Base-by-base conservation (phyloP, 2,888 invertebrate species). In the Trilocha varians region DNA sequence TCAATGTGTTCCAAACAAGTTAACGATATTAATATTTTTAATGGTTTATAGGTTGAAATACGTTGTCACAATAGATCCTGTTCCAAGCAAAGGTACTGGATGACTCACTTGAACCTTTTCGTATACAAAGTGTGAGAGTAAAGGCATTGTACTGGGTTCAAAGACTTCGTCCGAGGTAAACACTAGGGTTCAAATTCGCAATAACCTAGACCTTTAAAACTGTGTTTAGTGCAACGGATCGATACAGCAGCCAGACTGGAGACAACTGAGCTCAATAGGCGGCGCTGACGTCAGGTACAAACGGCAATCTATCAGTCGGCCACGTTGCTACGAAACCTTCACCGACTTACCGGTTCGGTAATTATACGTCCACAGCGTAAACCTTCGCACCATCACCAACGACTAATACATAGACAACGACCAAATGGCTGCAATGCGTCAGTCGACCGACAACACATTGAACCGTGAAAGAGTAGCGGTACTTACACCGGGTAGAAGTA, bases 401-500 rank as follows among this genome's bases (percentile, higher is more conserved):
- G 45, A 51, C 49, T 50, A 53, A 52, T 42, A 43, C 49, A 48
- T 46, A 45, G 49, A 45, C 47, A 47, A 50, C 48, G 46, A 48
- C 46, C 45, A 44, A 44, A 44, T 49, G 61, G 48, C 78, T 65
- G 78, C 78, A 79, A 65, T 76, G 78, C 76, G 75, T 50, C 70
- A 67, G 53, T 46, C 52, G 52, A 47, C 44, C 43, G 48, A 52
- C 45, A 57, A 48, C 46, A 45, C 50, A 53, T 50, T 43, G 47
- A 44, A 46, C 47, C 48, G 43, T 36, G 47, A 46, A 51, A 48
- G 55, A 47, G 52, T 58, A 70, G 66, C 53, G 57, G 62, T 80
- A 90, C 90, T 91, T 72, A 90, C 91, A 89, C 88, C 60, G 90
- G 91, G 66, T 90, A 88, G 80, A 91, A 90, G 77, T 90, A 90